A percentile compares a stretch with the other conserved stretches of the same genome.
These are phyloP conservation scores for Tiliacea citrago DNA, from an alignment of 2,888 invertebrate species.

Conservation along the genomic window DNA sequence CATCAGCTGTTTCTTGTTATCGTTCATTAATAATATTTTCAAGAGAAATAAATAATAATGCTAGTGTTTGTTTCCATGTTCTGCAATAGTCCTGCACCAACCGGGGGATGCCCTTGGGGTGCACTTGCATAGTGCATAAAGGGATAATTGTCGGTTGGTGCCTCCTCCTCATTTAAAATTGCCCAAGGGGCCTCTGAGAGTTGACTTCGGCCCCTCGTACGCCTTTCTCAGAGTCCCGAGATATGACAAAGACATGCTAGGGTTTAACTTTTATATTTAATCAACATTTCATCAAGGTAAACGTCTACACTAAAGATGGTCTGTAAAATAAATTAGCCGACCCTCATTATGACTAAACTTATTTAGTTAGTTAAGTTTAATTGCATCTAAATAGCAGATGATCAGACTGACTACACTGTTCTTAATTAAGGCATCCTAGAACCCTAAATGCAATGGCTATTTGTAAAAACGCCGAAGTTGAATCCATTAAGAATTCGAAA, in stretches of 20 bases:
- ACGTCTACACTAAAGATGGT: neutral
- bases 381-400: neutral
- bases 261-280: neutral
- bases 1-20: conserved; percentile 5
- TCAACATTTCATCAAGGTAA: conserved; percentile 9
- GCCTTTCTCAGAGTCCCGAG: too few relatives aligned
- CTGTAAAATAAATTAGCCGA: neutral
- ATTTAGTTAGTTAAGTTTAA: neutral
- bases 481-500: conserved; percentile 26
- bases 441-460: neutral
- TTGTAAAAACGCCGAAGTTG: neutral
- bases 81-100: too few relatives aligned
- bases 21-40: neutral
- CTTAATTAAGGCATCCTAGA: neutral
- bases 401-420: neutral
- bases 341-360: neutral
- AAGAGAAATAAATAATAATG: neutral
- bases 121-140: too few relatives aligned
- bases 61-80: too few relatives aligned
- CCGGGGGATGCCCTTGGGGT: too few relatives aligned
- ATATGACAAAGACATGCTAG: too few relatives aligned
- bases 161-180: too few relatives aligned
- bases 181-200: too few relatives aligned
- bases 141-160: too few relatives aligned
- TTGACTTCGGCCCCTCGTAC: too few relatives aligned